phyloP scores from a whole-genome alignment of 2,888 invertebrate genomes.

The Idaea dimidiata region DNA sequence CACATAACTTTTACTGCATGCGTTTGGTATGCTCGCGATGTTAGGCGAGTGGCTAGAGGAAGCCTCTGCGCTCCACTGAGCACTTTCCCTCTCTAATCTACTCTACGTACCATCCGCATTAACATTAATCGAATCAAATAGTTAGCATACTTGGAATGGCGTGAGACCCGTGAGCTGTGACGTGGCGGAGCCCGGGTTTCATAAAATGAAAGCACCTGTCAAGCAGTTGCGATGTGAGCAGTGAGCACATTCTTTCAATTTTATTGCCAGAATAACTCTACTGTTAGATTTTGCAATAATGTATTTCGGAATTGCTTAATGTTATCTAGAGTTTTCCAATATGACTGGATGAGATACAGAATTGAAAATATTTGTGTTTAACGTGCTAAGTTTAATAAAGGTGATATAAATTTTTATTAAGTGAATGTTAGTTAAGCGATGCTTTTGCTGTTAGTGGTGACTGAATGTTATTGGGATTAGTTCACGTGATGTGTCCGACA shows the following conservation, averaged over 20 bases:
- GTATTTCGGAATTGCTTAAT: background rate
- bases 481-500: slow-evolving; percentile 52
- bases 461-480: background rate
- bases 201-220: slow-evolving; percentile 59
- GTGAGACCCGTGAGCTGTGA: slow-evolving; percentile 28
- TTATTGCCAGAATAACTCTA: slow-evolving; percentile 23
- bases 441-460: background rate
- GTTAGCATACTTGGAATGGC: slow-evolving; percentile 33
- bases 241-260: slow-evolving; percentile 34
- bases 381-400: background rate
- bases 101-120: slow-evolving; percentile 52
- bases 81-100: slow-evolving; percentile 70
- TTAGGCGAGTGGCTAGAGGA: slow-evolving; percentile 42
- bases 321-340: background rate
- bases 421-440: background rate
- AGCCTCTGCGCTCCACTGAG: slow-evolving; percentile 57
- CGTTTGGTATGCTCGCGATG: slow-evolving; percentile 39
- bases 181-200: slow-evolving; percentile 40
- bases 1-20: slow-evolving; percentile 53
- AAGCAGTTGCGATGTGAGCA: slow-evolving; percentile 33
- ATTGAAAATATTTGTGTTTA: background rate
- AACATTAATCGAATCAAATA: slow-evolving; percentile 30
- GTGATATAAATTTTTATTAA: background rate
- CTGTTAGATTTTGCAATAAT: slow-evolving; percentile 3
- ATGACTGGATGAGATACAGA: background rate